Conservation (phyloP, 2,113 vertebrate genomes). For the Serilophus lunatus region DNA sequence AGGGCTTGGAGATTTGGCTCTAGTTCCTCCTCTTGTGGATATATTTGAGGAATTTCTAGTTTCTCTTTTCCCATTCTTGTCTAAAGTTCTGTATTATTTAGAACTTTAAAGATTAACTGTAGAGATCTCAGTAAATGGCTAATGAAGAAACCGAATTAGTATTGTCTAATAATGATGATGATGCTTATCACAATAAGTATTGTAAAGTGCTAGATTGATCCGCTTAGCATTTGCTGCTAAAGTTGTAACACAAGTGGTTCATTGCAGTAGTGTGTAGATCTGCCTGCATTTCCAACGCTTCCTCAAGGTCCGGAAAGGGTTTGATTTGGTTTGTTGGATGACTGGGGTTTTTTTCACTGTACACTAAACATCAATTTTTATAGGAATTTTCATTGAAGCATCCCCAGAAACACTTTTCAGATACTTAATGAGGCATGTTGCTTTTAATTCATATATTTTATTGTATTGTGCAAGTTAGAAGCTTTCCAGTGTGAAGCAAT, state of each 20-base stretch:
- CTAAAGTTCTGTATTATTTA: neutral
- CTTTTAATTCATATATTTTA: neutral
- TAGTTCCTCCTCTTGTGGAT: neutral
- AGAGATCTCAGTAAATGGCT: neutral
- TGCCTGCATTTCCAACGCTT: neutral
- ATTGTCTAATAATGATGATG: neutral
- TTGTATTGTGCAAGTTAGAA: neutral
- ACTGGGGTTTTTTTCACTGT: neutral
- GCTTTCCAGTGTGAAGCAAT: neutral
- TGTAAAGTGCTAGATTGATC: neutral
- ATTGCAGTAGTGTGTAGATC: neutral
- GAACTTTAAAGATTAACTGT: slow-evolving; percentile 4
- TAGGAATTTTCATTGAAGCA: neutral
- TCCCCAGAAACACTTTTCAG: neutral
- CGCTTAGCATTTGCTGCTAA: neutral
- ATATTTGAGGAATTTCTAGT: neutral
- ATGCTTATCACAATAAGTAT: neutral
- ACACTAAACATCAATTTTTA: neutral
- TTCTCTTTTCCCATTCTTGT: neutral
- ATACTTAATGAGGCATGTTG: neutral
- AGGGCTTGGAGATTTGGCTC: neutral
- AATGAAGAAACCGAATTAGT: neutral
- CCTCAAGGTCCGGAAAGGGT: neutral
- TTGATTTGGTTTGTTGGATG: neutral
- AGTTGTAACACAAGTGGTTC: neutral